Evolutionary conservation across 2,113 vertebrate genomes (phyloP), one percentile per base, ranked within the genome.

Genomic region (Corythaixoides concolor): DNA sequence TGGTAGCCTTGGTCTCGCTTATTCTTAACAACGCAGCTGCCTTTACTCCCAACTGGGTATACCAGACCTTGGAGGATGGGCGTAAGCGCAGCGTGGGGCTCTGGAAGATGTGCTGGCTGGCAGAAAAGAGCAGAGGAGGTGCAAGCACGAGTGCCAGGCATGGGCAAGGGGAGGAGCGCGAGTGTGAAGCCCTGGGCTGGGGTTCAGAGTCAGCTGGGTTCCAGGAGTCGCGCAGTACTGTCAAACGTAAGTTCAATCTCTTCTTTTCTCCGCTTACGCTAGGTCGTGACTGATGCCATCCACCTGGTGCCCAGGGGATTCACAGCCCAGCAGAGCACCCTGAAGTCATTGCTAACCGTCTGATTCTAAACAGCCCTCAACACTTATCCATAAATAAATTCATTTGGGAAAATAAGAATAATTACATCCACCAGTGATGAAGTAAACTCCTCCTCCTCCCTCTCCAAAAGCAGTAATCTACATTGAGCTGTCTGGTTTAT

Each of bases 41-140:
- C 49, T 99, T 99, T 69, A 99, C 99, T 52, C 98, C 99, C 76
- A 99, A 99, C 97, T 99, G 99, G 99, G 99, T 99, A 19, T 98
- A 99, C 95, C 99, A 99, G 97, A 98, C 95, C 0, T 97, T 99
- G 97, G 99, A 99, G 92, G 99, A 99, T 0, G 99, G 99, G 59
- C 99, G 99, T 27, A 99, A 98, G 95, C 98, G 99, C 92, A 99
- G 98, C 1, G 99, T 99, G 95, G 99, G 99, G 88, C 98, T 99
- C 49, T 99, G 99, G 99, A 98, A 93, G 97, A 98, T 99, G 98
- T 99, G 99, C 95, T 99, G 98, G 95, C 86, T 97, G 85, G 96
- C 93, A 30, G 98, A 99, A 47, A 85, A 88, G 96, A 97, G 93
- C 70, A 98, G 98, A 58, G 98, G 97, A 21, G 97, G 92, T 10